Conservation (phyloP, 2,888 invertebrate species). For the Gortyna flavago region DNA sequence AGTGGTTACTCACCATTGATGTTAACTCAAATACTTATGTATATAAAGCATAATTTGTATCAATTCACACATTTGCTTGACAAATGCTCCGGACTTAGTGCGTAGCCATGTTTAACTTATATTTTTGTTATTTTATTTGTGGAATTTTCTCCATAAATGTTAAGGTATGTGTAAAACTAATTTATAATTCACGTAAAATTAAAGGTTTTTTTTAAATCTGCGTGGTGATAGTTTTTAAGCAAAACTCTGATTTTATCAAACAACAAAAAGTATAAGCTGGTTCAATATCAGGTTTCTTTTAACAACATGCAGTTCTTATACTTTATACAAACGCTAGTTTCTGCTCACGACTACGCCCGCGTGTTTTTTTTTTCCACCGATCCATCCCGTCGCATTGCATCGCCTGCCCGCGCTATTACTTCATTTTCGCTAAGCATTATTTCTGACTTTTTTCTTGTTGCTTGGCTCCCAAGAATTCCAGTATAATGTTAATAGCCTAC, state of each 20-base stretch:
- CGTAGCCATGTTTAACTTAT: slow-evolving; percentile 48
- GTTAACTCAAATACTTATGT: slow-evolving; percentile 73
- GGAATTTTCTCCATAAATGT: slow-evolving; percentile 33
- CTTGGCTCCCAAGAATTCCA: no score
- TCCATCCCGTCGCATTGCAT: no score
- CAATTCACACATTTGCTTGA: slow-evolving; percentile 77
- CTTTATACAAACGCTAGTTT: neutral
- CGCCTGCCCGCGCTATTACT: no score
- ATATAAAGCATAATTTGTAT: slow-evolving; percentile 70
- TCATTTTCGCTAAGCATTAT: no score
- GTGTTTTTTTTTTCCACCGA: no score
- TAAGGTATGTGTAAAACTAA: slow-evolving; percentile 41
- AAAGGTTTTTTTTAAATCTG: neutral
- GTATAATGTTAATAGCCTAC: no score
- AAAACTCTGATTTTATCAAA: neutral
- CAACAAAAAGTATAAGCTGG: neutral
- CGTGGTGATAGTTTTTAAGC: neutral
- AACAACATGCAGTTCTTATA: no score
- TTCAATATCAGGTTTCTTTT: neutral
- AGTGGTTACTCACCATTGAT: slow-evolving; percentile 52
- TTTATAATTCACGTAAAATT: neutral
- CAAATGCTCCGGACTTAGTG: slow-evolving; percentile 34
- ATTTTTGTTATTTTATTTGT: slow-evolving; percentile 30
- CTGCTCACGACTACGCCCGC: no score
- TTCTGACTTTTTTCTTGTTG: no score